Conservation (phyloP, 2,888 invertebrate genomes). For the Timema podura region DNA sequence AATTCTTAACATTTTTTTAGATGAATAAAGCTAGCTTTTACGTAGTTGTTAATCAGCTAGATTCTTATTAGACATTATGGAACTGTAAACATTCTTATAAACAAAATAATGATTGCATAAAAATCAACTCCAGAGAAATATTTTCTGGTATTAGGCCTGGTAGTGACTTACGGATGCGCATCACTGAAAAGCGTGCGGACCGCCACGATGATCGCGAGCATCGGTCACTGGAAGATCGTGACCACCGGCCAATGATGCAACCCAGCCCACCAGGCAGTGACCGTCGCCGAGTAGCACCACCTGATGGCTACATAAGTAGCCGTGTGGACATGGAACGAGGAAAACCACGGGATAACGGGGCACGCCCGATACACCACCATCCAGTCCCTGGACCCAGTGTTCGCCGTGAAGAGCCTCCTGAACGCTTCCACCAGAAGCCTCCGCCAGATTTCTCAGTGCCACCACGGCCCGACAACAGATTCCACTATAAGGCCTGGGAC, state of each 20-base stretch:
- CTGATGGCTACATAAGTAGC: too few species aligned
- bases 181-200: slow-evolving; percentile 30
- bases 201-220: slow-evolving; percentile 26
- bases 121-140: not conserved
- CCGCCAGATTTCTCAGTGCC: not conserved
- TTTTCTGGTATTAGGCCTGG: slow-evolving; percentile 17
- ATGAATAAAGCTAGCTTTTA: too few species aligned
- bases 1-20: too few species aligned
- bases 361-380: not conserved
- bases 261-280: slow-evolving; percentile 24
- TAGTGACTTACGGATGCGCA: slow-evolving; percentile 30
- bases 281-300: slow-evolving; percentile 9
- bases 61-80: not conserved
- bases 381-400: too few species aligned
- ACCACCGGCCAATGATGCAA: slow-evolving; percentile 19
- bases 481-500: slow-evolving; percentile 11
- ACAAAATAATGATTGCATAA: not conserved
- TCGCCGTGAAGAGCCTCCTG: slow-evolving; percentile 2
- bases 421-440: slow-evolving; percentile 10
- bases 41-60: too few species aligned
- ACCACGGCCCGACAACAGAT: not conserved
- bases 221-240: slow-evolving; percentile 18
- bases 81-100: not conserved
- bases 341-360: not conserved
- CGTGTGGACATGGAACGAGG: not conserved